Evolutionary conservation across 2,797 vertebrate genomes (phyloP), one percentile per base, ranked within the genome.

Genomic region (Hirundo rustica): DNA sequence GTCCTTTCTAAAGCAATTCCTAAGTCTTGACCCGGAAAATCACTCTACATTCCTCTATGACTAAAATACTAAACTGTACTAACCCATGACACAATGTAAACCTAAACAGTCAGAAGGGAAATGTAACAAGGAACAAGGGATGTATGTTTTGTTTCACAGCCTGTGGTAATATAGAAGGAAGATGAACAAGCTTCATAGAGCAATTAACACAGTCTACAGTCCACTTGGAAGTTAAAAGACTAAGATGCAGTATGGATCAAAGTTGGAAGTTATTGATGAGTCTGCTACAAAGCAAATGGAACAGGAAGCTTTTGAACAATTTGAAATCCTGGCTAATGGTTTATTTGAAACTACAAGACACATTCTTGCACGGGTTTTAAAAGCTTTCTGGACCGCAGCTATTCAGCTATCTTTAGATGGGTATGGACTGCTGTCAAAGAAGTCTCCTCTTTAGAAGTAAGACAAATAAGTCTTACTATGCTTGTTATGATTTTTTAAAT

Each of bases 401-500:
- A 27, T 70, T 66, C 47, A 72, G 30, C 55, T 77, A n/a, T 67
- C 23, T 82, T 73, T 57, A 71, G 61, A 57, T 16, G 34, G 32
- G 29, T 38, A 53, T 9, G 21, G 55, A 60, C 44, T 77, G 42
- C 61, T 82, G 29, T 83, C 51, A 83, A 10, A 86, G 34, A 88
- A 71, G 45, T 57, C 20, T 77, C 14, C 15, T 73, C 45, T 83
- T 88, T 57, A 82, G 17, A 80, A 85, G 34, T 68, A 55, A 55
- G 72, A 70, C 40, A 79, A 61, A 4, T 9, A 86, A 64, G 13
- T 77, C n/a, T 70, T 75, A 66, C 83, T 83, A 74, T 38, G 76
- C n/a, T 61, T 91, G 44, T 50, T 96, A 70, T 53, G 61, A 79
- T 42, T 95, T 91, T 71, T 71, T 68, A 81, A 93, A 93, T 62